Conservation (phyloP, 2,113 vertebrate genomes). For the Upupa epops region DNA sequence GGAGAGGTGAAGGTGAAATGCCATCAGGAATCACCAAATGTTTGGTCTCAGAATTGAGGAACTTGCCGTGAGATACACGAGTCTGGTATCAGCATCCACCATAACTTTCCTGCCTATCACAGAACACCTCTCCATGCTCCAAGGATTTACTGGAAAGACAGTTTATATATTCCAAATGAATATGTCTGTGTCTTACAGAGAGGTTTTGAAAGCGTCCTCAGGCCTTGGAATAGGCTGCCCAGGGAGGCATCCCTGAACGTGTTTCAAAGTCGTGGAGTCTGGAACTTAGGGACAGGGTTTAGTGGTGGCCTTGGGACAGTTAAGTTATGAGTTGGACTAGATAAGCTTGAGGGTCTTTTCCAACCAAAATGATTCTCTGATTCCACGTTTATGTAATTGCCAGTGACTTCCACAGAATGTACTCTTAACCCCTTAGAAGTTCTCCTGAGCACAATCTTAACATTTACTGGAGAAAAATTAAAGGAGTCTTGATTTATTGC, state of each 20-base stretch:
- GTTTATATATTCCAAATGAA: no score
- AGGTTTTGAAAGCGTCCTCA: no score
- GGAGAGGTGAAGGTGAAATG: neutral
- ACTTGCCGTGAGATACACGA: neutral
- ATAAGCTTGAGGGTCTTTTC: no score
- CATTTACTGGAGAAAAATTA: neutral
- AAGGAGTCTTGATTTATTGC: neutral
- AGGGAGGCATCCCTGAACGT: no score
- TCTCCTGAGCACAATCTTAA: neutral
- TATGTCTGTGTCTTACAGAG: no score
- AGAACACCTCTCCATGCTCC: neutral
- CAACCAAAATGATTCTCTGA: no score
- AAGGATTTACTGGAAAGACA: neutral
- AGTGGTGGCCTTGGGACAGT: no score
- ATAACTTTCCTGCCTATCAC: neutral
- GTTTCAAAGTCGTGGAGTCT: no score
- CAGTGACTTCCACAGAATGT: neutral
- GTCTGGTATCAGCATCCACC: accelerated
- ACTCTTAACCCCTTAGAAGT: neutral
- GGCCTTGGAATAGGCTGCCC: no score
- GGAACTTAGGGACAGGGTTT: no score
- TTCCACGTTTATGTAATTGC: neutral
- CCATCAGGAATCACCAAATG: neutral
- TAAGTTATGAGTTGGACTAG: no score
- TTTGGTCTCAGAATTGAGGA: neutral